Evolutionary conservation across 2,888 invertebrate genomes (phyloP), one percentile per base, ranked within the genome.

Genomic region (Atethmia centrago): DNA sequence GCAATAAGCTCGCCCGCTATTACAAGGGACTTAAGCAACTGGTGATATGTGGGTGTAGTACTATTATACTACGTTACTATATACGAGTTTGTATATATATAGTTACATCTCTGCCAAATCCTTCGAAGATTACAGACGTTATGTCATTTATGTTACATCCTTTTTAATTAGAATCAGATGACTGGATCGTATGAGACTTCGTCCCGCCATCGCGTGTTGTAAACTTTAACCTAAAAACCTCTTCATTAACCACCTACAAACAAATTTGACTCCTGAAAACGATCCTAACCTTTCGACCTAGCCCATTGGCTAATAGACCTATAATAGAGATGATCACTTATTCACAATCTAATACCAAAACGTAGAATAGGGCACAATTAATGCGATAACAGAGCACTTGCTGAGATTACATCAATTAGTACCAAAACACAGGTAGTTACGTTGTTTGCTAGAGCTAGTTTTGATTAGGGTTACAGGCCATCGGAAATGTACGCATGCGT

Each of bases 391-490:
- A 47, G 70, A 74, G 66, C 70, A 68, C 59, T 84, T 61, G 51
- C 21, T 45, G 14, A 42, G 64, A 84, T 80, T 56, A 79, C 59
- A 74, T 53, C 67, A 61, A 84, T 81, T 80, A 74, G 59, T 47
- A 19, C 51, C 55, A 31, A 25, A 53, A 61, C 14, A 28, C 40
- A 73, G 80, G 59, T 64, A 64, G 31, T n/a, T 59, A 66, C 19
- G 14, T 36, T 40, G 63, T 64, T 80, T 84, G 80, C 66, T 49
- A n/a, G 45, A 58, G 19, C 21, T 78, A 31, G 25, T 59, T 83
- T 83, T 71, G 36, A 53, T 63, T 28, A 25, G n/a, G 36, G 49
- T 61, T 36, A 51, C 16, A 58, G 21, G 45, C n/a, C 56, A 36
- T 49, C 0, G 5, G 49, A 40, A 12, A 3, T 19, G 8, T 21